Evolutionary conservation across 1,140 invertebrate species (phyloP), one percentile per base, ranked within the genome.

Genomic region (Drosophila teissieri): DNA sequence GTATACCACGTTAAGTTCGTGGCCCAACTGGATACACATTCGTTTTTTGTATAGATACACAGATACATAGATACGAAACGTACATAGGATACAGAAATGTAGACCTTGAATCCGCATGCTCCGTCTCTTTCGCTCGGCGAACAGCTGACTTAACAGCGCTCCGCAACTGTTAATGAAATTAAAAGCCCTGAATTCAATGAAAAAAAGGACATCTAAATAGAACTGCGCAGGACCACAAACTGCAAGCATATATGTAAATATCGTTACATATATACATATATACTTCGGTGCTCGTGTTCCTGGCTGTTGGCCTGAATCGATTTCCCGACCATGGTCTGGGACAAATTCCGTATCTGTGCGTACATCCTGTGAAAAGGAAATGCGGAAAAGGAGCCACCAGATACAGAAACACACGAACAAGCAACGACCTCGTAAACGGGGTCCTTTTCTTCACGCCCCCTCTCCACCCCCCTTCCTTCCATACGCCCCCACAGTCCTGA

Each of bases 251-350:
- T 73, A 57, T 39, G 3, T 39, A 4, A 14, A 39, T 14, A 14
- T 39, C 3, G 14, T 14, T 58, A 39, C 48, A 27, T 44, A 49
- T 42, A 45, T 37, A 22, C 53, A 15, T 8, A 17, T 24, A 19
- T 19, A 19, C 1, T 19, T 19, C 19, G 60, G 77, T 73, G 36
- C 2, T 48, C 46, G 46, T n/a, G 31, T 49, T 80, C 78, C 80
- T 80, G 80, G 48, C 48, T 34, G n/a, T 51, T 51, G 48, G 48
- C 48, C 72, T 70, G 48, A 27, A 51, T 51, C 48, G 54, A 75
- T 78, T 84, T 68, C 60, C 51, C 61, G 19, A 78, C 83, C 83
- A 86, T 86, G 83, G 83, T 86, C 83, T 86, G 83, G 83, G 83
- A 81, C 83, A 86, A 86, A 88, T 82, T 81, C 82, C 81, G 60